These are phyloP conservation scores for Apeira syringaria DNA, from an alignment of 2,888 invertebrate genomes.

Conservation along the genomic window DNA sequence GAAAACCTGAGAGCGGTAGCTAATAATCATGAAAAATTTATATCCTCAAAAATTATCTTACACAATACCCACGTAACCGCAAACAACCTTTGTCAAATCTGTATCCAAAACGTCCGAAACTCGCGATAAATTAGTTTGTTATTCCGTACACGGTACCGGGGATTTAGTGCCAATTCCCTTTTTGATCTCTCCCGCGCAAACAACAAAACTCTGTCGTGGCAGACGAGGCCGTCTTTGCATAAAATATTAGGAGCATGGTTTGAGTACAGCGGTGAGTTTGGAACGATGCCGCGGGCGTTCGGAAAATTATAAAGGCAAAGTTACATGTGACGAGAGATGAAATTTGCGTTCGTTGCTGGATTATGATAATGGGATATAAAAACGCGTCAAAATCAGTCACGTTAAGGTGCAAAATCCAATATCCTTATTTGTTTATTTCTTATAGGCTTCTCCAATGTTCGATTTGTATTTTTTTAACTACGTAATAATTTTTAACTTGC, in stretches of 20 bases:
- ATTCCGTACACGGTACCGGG: conserved; percentile 66
- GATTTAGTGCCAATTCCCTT: conserved; percentile 78
- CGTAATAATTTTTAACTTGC: too few relatives aligned
- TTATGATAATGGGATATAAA: too few relatives aligned
- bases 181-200: conserved; percentile 75
- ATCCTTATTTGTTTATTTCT: too few relatives aligned
- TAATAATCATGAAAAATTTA: too few relatives aligned
- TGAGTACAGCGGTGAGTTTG: conserved; percentile 13
- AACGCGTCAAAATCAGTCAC: too few relatives aligned
- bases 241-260: conserved; percentile 59
- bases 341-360: background rate
- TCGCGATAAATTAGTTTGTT: conserved; percentile 71
- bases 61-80: conserved; percentile 5
- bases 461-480: too few relatives aligned
- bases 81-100: conserved; percentile 33
- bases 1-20: too few relatives aligned
- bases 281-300: conserved; percentile 13
- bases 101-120: conserved; percentile 55
- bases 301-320: conserved; percentile 7
- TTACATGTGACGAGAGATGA: background rate
- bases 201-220: conserved; percentile 67
- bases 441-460: too few relatives aligned
- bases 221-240: conserved; percentile 70
- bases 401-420: too few relatives aligned
- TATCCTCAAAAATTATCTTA: conserved; percentile 1